Conservation (phyloP, 2,888 invertebrate genomes). For the Drosophila atroscutellata region DNA sequence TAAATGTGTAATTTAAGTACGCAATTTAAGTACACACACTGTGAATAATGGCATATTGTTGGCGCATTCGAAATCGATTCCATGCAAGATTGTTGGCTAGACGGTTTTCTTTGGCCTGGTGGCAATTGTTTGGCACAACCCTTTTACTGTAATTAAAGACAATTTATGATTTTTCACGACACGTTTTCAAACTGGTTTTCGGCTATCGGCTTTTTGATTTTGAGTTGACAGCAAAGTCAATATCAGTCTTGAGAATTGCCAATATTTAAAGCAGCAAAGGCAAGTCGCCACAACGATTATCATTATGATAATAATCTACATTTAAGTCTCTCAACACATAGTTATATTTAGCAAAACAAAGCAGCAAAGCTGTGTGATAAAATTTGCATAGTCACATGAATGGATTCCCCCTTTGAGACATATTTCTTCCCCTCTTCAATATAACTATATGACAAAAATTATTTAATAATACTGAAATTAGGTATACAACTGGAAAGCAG, state of each 20-base stretch:
- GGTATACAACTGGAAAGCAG: background rate
- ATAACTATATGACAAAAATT: too few species aligned
- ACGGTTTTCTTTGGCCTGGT: conserved; percentile 7
- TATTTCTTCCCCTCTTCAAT: background rate
- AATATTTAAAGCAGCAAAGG: background rate
- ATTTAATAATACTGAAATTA: background rate
- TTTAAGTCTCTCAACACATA: background rate
- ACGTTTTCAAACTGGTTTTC: conserved; percentile 54
- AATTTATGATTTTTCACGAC: conserved; percentile 30
- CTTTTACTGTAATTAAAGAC: conserved; percentile 22
- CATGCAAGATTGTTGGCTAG: conserved; percentile 4
- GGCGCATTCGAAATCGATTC: background rate
- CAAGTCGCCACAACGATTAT: background rate
- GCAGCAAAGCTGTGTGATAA: background rate
- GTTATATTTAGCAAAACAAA: background rate
- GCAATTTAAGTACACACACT: background rate
- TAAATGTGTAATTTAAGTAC: background rate
- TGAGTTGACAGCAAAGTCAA: conserved; percentile 51
- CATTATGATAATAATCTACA: background rate
- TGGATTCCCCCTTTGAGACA: background rate
- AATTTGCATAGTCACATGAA: background rate
- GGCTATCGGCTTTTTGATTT: conserved; percentile 7
- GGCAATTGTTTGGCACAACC: conserved; percentile 18
- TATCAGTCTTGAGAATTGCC: conserved; percentile 33
- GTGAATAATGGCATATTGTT: conserved; percentile 6